Conservation (phyloP, 2,888 invertebrate genomes). For the Mythimna pallens region DNA sequence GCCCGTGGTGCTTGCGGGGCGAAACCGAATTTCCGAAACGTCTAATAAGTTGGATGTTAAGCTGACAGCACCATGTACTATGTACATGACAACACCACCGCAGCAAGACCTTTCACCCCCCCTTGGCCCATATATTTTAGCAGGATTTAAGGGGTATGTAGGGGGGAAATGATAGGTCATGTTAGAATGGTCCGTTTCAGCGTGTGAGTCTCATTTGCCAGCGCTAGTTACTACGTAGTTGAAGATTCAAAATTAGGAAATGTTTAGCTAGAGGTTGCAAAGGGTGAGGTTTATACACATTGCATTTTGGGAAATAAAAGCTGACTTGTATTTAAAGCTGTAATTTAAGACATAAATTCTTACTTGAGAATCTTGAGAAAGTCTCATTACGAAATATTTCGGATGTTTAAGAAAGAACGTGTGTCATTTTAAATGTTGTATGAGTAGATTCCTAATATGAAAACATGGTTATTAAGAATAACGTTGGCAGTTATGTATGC, state of each 20-base stretch:
- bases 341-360: conserved; percentile 36
- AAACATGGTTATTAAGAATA: conserved; percentile 29
- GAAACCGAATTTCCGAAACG: conserved; percentile 90
- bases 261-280: conserved; percentile 80
- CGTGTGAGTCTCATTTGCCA: conserved; percentile 85
- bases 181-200: conserved; percentile 70
- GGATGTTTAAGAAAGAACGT: not conserved
- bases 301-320: conserved; percentile 66
- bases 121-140: conserved; percentile 60
- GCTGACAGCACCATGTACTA: conserved; percentile 84
- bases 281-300: conserved; percentile 66
- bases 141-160: conserved; percentile 59
- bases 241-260: conserved; percentile 82
- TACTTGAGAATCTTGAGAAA: conserved; percentile 1
- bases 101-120: conserved; percentile 69
- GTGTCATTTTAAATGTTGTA: conserved; percentile 11
- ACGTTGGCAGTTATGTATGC: not conserved
- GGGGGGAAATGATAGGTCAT: conserved; percentile 71
- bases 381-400: conserved; percentile 30
- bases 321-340: conserved; percentile 45
- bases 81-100: conserved; percentile 82
- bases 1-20: conserved; percentile 85
- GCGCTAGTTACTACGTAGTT: conserved; percentile 82
- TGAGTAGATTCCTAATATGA: conserved; percentile 14
- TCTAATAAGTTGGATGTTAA: conserved; percentile 90